Conservation (phyloP, 2,113 vertebrate genomes). For the Epinephelus fuscoguttatus region DNA sequence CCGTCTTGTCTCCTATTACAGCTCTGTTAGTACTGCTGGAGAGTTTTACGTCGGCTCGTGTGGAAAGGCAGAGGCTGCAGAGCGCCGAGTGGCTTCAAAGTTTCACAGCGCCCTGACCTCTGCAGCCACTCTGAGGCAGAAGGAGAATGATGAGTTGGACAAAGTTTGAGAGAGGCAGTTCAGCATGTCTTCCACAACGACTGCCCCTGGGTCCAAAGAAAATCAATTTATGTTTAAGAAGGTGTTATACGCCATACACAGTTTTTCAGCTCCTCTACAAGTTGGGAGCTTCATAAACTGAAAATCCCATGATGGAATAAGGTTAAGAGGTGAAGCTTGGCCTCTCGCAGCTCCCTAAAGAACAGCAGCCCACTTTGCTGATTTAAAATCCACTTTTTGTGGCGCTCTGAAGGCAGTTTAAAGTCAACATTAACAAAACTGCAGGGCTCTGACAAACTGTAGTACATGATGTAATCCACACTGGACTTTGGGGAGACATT, state of each 20-base stretch:
- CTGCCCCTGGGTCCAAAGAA: slow-evolving; percentile 29
- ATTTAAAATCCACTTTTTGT: slow-evolving; percentile 28
- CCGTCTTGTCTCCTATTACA: slow-evolving; percentile 4
- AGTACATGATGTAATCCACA: slow-evolving; percentile 14
- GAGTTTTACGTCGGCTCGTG: not conserved
- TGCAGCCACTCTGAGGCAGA: slow-evolving; percentile 5
- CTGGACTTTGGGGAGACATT: not conserved
- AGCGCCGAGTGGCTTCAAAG: not conserved
- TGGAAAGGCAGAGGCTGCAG: slow-evolving; percentile 1
- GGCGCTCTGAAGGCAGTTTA: not conserved
- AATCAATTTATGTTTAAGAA: slow-evolving; percentile 60
- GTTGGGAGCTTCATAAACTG: slow-evolving; percentile 17
- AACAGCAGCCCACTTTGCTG: not conserved
- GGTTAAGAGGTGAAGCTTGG: slow-evolving; percentile 37
- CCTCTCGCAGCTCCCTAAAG: slow-evolving; percentile 11
- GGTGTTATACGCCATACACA: slow-evolving; percentile 15
- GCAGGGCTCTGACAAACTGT: not conserved
- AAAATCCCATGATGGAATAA: slow-evolving; percentile 23
- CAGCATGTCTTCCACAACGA: slow-evolving; percentile 20
- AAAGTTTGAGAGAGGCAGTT: slow-evolving; percentile 32
- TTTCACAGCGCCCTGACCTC: slow-evolving; percentile 26
- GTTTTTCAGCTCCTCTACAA: slow-evolving; percentile 25
- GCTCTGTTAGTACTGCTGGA: slow-evolving; percentile 29
- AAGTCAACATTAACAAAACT: slow-evolving; percentile 21
- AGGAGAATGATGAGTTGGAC: slow-evolving; percentile 32